A percentile compares a stretch with the other conserved stretches of the same genome.
Evolutionary conservation across 2,888 invertebrate species (phyloP).

Genomic region (Bruchidius siliquastri): DNA sequence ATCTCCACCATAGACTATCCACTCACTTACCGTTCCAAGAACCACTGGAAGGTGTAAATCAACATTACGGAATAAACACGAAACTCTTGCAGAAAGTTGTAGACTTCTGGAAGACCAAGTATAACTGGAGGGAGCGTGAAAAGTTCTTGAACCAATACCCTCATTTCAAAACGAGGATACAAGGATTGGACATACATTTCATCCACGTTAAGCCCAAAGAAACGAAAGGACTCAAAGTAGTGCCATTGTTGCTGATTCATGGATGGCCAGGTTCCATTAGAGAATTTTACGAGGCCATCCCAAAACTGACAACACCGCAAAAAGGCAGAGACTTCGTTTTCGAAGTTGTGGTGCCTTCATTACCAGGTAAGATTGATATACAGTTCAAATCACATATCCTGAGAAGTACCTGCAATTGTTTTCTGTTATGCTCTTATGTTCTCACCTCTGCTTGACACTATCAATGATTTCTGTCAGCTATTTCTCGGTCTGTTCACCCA

Average conservation of each 20-base stretch:
- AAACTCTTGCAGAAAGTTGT: conserved; percentile 62
- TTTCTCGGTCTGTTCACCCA: too few relatives aligned
- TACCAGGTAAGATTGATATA: conserved; percentile 45
- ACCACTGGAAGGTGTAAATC: conserved; percentile 64
- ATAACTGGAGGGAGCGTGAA: conserved; percentile 68
- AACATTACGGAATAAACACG: conserved; percentile 78
- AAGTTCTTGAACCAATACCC: conserved; percentile 59
- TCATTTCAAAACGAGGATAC: conserved; percentile 67
- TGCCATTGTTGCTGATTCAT: conserved; percentile 71
- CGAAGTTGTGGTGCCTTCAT: conserved; percentile 57
- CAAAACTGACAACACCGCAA: conserved; percentile 56
- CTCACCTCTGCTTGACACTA: too few relatives aligned
- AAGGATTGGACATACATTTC: conserved; percentile 62
- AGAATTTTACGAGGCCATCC: conserved; percentile 78
- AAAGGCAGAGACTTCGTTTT: conserved; percentile 55
- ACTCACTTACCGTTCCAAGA: conserved; percentile 41
- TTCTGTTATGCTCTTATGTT: too few relatives aligned
- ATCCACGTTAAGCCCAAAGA: conserved; percentile 52
- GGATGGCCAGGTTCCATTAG: conserved; percentile 88
- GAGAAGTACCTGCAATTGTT: too few relatives aligned
- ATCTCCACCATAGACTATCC: conserved; percentile 54
- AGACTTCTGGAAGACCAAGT: conserved; percentile 71
- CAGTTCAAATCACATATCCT: too few relatives aligned
- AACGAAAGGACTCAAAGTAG: conserved; percentile 43
- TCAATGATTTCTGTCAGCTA: too few relatives aligned